Base-by-base conservation (phyloP, 2,888 invertebrate genomes). In the Dicranocentrus wangi region DNA sequence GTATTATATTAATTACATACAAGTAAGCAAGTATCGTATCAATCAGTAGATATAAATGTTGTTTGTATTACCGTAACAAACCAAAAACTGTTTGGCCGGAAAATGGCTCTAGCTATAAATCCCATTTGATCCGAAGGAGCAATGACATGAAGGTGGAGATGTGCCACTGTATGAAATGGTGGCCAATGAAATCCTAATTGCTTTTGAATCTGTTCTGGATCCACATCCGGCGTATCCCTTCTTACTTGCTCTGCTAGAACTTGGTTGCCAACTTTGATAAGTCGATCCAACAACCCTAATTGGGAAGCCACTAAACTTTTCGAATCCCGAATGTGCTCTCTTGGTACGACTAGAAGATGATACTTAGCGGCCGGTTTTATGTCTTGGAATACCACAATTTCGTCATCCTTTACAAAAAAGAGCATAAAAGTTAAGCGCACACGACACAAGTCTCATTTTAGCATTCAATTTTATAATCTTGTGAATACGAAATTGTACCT, bases 131-230 rank as follows among this genome's bases (percentile, higher is more conserved):
- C n/a, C n/a, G n/a, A n/a, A n/a, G n/a, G n/a, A n/a, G n/a, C n/a
- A n/a, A n/a, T n/a, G n/a, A n/a, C n/a, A n/a, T 98, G 97, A 76
- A 97, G 90, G 88, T 97, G 97, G 5, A 96, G 89, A 89, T 97
- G 97, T 61, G 90, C 89, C 0, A 97, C 92, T 0, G 94, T 93
- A 79, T 93, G 92, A 89, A 96, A 96, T 0, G 97, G 97, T 0
- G 97, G 97, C 93, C 95, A 93, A 88, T 97, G 97, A 88, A 96
- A 97, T 0, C 97, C 84, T 10, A 73, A 23, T 10, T 72, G 23
- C 13, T 43, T 66, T 19, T 68, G 39, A 10, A 55, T 10, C 1
- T 42, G 19, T 19, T 43, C 68, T 10, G 39, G 55, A 25, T 69
- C 55, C 25, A 32, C 27, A 1, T 58, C 43, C 21, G 66, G 79